Percentiles rank a stretch among this genome's conserved stretches.
Evolutionary conservation across 2,113 vertebrate genomes (phyloP).

Genomic region (Apteryx owenii): DNA sequence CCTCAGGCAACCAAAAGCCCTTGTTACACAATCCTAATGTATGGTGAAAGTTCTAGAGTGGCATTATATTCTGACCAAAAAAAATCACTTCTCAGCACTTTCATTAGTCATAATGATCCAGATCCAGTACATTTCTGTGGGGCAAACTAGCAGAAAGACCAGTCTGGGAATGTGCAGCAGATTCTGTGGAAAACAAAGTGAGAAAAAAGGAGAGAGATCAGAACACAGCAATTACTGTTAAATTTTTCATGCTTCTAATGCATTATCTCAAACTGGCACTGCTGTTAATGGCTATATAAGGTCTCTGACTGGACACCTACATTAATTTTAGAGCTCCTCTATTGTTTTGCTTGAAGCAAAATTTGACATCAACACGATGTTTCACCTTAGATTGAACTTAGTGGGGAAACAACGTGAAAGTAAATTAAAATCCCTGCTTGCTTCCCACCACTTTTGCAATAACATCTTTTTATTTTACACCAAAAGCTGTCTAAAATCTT

Average conservation of each 20-base stretch:
- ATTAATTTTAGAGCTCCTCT: slow-evolving; percentile 74
- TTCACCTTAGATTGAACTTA: slow-evolving; percentile 73
- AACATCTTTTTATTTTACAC: slow-evolving; percentile 49
- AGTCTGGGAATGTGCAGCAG: slow-evolving; percentile 48
- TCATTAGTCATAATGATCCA: slow-evolving; percentile 70
- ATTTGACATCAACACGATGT: slow-evolving; percentile 67
- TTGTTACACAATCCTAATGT: slow-evolving; percentile 56
- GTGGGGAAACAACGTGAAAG: slow-evolving; percentile 65
- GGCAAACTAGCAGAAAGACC: slow-evolving; percentile 53
- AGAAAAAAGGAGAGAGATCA: slow-evolving; percentile 59
- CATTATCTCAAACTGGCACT: slow-evolving; percentile 70
- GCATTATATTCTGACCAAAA: slow-evolving; percentile 57
- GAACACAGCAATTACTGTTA: slow-evolving; percentile 68
- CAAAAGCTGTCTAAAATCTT: slow-evolving; percentile 26
- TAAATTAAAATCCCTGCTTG: slow-evolving; percentile 65
- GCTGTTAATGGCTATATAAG: slow-evolving; percentile 64
- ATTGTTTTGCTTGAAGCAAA: slow-evolving; percentile 73
- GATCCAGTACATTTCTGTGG: slow-evolving; percentile 56
- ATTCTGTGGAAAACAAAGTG: slow-evolving; percentile 49
- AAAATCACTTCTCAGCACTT: slow-evolving; percentile 53
- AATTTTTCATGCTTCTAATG: slow-evolving; percentile 78
- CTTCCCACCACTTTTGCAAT: slow-evolving; percentile 52
- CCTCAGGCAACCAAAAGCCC: slow-evolving; percentile 46
- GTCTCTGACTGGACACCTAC: slow-evolving; percentile 73
- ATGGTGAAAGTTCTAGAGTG: slow-evolving; percentile 61